These are phyloP conservation scores for Lepilemur septentrionalis DNA, from an alignment of 2,797 vertebrate genomes.

Conservation along the genomic window DNA sequence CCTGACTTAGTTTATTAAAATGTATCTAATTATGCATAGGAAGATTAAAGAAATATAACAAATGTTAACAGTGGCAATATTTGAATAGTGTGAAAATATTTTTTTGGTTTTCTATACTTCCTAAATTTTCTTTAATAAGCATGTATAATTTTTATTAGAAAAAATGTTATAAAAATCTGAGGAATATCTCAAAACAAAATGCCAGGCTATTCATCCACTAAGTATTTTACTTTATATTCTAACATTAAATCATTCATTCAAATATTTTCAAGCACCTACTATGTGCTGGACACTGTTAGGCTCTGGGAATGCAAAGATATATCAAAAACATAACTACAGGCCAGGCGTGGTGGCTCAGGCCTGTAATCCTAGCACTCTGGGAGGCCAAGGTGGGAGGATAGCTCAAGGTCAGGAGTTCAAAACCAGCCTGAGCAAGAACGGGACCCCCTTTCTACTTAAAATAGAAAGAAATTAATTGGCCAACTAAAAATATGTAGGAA, in stretches of 20 bases:
- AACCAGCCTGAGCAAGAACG: no score
- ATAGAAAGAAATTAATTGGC: no score
- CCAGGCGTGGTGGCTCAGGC: no score
- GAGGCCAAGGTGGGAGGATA: no score
- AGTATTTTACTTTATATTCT: background rate
- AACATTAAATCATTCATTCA: conserved; percentile 16
- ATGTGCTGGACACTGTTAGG: background rate
- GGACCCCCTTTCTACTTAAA: no score
- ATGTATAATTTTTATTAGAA: background rate
- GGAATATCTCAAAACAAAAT: background rate
- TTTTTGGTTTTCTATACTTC: background rate
- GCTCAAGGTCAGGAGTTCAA: no score
- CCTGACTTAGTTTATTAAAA: background rate
- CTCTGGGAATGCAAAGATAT: background rate
- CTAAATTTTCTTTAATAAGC: conserved; percentile 19
- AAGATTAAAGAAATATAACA: background rate
- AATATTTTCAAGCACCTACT: conserved; percentile 32
- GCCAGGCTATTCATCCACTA: background rate
- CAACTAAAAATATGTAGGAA: no score
- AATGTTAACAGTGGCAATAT: background rate
- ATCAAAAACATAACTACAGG: background rate
- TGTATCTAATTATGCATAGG: background rate
- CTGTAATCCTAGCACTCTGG: no score
- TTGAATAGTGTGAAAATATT: background rate
- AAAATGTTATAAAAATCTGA: background rate